These are phyloP conservation scores for Hyppa rectilinea DNA, from an alignment of 2,888 invertebrate genomes.

Conservation along the genomic window DNA sequence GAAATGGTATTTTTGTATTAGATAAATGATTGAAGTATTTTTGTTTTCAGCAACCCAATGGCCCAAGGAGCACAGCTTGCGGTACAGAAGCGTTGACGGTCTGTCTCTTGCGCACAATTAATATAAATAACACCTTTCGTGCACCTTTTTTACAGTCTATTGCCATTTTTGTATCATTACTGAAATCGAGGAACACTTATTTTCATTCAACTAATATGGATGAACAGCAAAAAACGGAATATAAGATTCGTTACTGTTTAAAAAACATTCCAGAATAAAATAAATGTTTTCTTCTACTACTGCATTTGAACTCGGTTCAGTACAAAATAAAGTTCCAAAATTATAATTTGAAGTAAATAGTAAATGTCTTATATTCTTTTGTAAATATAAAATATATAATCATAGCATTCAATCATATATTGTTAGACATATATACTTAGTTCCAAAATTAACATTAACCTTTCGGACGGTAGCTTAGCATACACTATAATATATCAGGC, in stretches of 20 bases:
- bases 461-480: conserved; percentile 16
- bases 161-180: conserved; percentile 12
- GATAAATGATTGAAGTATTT: neutral
- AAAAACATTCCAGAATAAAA: neutral
- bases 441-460: conserved; percentile 19
- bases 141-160: neutral
- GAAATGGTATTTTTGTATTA: neutral
- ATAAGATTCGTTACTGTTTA: neutral
- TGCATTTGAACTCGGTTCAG: neutral
- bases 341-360: neutral
- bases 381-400: conserved; percentile 45
- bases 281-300: neutral
- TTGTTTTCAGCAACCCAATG: conserved; percentile 85
- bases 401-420: conserved; percentile 19
- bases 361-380: conserved; percentile 1
- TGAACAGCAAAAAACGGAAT: neutral
- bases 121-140: conserved; percentile 12
- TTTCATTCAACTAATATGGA: neutral
- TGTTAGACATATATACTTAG: conserved; percentile 27
- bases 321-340: neutral
- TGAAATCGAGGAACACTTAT: conserved; percentile 1
- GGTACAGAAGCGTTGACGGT: conserved; percentile 88
- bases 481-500: conserved; percentile 2
- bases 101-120: conserved; percentile 78
- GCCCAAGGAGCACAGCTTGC: conserved; percentile 88